Percentiles rank a stretch among this genome's conserved stretches.
Conservation (phyloP, 2,888 invertebrate species). For the Rhagophthalmus giganteus region DNA sequence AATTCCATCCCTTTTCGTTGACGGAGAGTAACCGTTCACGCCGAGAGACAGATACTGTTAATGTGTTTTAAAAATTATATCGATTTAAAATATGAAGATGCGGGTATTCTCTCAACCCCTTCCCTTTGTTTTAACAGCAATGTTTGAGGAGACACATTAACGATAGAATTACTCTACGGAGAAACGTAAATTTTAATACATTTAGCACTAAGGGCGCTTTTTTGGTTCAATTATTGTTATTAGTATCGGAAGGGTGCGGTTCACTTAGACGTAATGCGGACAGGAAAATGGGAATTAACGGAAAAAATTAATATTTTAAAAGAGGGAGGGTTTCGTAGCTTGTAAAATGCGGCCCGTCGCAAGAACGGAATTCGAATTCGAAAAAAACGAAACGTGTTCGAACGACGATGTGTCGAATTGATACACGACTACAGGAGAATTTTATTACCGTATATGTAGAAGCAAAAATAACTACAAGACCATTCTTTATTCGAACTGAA, state of each 20-base stretch:
- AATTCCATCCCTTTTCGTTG: constrained; percentile 15
- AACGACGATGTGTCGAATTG: constrained; percentile 32
- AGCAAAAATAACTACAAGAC: constrained; percentile 33
- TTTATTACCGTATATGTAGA: constrained; percentile 33
- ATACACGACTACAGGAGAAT: constrained; percentile 32
- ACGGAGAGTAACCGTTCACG: not conserved
- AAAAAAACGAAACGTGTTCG: constrained; percentile 12
- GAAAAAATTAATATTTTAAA: constrained; percentile 6
- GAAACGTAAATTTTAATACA: constrained; percentile 53
- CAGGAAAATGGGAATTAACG: constrained; percentile 4
- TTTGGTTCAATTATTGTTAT: constrained; percentile 44
- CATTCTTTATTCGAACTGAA: constrained; percentile 33
- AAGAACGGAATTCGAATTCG: too few species aligned
- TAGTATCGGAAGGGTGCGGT: constrained; percentile 31
- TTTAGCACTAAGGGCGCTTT: constrained; percentile 46
- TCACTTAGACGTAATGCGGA: constrained; percentile 3
- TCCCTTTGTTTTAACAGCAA: constrained; percentile 48
- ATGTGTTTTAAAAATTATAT: constrained; percentile 28
- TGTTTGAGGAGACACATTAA: constrained; percentile 51
- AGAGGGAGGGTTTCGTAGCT: not conserved
- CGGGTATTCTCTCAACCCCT: constrained; percentile 46
- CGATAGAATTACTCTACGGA: constrained; percentile 50
- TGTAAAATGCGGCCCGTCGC: too few species aligned
- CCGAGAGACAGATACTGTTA: constrained; percentile 12
- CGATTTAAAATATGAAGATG: constrained; percentile 40